Percentiles rank a stretch among this genome's conserved stretches.
Evolutionary conservation across 1,140 invertebrate species (phyloP).

Genomic region (Mamestra configurata): DNA sequence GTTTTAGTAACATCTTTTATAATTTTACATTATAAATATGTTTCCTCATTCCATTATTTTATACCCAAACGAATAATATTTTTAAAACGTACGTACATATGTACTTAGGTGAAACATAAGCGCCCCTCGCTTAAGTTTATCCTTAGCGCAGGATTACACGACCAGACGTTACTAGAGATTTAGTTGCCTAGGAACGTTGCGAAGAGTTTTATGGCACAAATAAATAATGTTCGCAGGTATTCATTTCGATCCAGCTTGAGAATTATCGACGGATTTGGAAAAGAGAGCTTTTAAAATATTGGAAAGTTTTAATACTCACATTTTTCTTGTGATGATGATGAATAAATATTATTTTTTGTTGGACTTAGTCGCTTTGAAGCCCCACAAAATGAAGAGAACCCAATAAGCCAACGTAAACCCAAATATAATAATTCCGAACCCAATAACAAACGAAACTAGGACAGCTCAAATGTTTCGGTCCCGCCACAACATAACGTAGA

Average conservation of each 20-base stretch:
- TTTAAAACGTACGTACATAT: too few species aligned
- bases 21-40: too few species aligned
- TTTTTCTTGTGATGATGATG: too few species aligned
- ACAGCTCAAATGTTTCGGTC: constrained; percentile 20
- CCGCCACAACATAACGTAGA: constrained; percentile 26
- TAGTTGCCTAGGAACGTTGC: not conserved
- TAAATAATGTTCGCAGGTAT: not conserved
- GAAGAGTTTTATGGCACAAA: not conserved
- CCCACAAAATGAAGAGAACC: not conserved
- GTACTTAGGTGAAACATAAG: too few species aligned
- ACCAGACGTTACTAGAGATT: not conserved
- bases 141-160: not conserved
- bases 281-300: too few species aligned
- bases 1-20: too few species aligned
- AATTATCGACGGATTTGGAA: too few species aligned
- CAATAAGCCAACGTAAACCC: not conserved
- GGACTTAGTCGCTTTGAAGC: not conserved
- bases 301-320: too few species aligned
- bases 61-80: too few species aligned
- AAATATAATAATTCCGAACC: not conserved
- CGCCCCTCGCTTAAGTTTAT: not conserved
- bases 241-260: too few species aligned
- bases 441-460: constrained; percentile 27
- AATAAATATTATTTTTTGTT: too few species aligned
- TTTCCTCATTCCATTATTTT: too few species aligned